Conservation (phyloP, 2,113 vertebrate genomes). For the Coptodon bakossiorum region DNA sequence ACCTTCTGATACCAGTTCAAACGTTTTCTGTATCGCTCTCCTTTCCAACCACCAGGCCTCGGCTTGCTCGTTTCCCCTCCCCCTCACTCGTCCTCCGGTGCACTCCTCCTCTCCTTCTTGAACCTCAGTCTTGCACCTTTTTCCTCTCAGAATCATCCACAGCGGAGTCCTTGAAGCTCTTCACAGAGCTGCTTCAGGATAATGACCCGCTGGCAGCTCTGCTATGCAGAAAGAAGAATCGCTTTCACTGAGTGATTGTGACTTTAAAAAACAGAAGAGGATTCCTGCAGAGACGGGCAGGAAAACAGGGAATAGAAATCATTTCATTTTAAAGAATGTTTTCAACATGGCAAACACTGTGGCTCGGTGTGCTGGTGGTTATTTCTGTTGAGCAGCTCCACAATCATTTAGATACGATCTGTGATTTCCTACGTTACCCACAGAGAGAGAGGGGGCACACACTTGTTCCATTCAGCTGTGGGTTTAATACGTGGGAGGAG, state of each 20-base stretch:
- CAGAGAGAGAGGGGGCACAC: neutral
- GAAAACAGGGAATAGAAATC: neutral
- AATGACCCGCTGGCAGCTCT: neutral
- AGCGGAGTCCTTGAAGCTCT: neutral
- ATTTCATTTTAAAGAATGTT: neutral
- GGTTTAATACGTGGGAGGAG: slow-evolving; percentile 14
- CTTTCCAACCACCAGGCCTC: slow-evolving; percentile 34
- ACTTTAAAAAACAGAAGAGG: neutral
- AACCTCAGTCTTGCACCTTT: slow-evolving; percentile 13
- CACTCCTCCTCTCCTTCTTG: neutral
- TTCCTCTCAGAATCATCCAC: slow-evolving; percentile 8
- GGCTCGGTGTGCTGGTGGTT: neutral
- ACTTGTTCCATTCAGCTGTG: slow-evolving; percentile 24
- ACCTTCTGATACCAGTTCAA: neutral
- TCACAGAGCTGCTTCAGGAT: neutral
- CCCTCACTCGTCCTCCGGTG: neutral
- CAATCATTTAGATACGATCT: neutral
- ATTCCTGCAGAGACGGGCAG: neutral
- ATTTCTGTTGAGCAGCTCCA: neutral
- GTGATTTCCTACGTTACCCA: slow-evolving; percentile 7
- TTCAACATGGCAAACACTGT: neutral
- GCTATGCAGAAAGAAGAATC: neutral
- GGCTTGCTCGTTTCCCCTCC: neutral
- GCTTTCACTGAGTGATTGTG: neutral
- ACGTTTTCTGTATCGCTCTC: neutral